phyloP scores from a whole-genome alignment of 1,140 invertebrate species.

The Scaptomyza graminum region DNA sequence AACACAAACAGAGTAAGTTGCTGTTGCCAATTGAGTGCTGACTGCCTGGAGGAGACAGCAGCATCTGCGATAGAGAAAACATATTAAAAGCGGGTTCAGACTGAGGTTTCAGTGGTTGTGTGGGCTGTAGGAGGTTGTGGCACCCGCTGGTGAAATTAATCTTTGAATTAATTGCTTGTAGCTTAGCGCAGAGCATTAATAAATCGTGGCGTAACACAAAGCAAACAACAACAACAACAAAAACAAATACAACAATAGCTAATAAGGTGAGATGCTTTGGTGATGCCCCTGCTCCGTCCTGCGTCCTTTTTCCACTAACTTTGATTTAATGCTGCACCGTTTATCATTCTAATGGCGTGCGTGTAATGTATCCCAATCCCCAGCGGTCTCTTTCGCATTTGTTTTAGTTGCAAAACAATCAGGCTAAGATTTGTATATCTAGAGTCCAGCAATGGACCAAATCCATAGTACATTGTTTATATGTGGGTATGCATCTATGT shows the following conservation, averaged over 20 bases:
- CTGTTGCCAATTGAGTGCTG: slow-evolving; percentile 26
- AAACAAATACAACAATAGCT: slow-evolving; percentile 25
- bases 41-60: slow-evolving; percentile 19
- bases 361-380: slow-evolving; percentile 69
- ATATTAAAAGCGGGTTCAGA: slow-evolving; percentile 58
- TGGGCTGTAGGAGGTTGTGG: slow-evolving; percentile 23
- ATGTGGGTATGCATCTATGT: slow-evolving; percentile 7
- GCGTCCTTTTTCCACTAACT: slow-evolving; percentile 65
- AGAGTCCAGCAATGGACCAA: slow-evolving; percentile 17
- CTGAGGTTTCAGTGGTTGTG: slow-evolving; percentile 19
- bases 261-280: slow-evolving; percentile 60
- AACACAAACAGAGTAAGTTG: slow-evolving; percentile 28
- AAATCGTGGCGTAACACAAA: slow-evolving; percentile 54
- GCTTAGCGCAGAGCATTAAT: slow-evolving; percentile 81
- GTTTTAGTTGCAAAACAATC: slow-evolving; percentile 76
- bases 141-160: slow-evolving; percentile 79
- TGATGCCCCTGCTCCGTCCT: neutral
- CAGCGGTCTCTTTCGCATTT: slow-evolving; percentile 58
- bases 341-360: slow-evolving; percentile 80
- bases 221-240: slow-evolving; percentile 20
- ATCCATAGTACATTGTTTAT: no score
- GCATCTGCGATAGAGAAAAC: slow-evolving; percentile 45
- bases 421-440: slow-evolving; percentile 61
- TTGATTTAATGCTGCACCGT: slow-evolving; percentile 79
- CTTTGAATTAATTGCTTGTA: slow-evolving; percentile 81